Percentiles rank a stretch among this genome's conserved stretches.
Evolutionary conservation across 2,888 invertebrate species (phyloP).

Genomic region (Noctua janthe): DNA sequence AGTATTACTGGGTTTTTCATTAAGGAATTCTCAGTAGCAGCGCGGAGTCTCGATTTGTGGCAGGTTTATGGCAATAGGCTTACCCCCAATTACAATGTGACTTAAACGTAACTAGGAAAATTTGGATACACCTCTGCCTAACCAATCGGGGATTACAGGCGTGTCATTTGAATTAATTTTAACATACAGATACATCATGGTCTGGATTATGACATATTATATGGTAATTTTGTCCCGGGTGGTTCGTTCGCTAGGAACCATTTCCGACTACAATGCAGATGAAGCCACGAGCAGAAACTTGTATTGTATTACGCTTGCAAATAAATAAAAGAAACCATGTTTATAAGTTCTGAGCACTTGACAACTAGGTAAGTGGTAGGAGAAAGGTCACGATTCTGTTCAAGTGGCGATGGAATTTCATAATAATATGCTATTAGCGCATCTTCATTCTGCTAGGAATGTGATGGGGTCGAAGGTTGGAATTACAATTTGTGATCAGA

Average conservation of each 20-base stretch:
- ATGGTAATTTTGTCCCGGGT: not conserved
- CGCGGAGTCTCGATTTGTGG: not conserved
- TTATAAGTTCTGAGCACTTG: constrained; percentile 2
- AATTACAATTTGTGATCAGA: constrained; percentile 39
- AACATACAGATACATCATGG: not conserved
- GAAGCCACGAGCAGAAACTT: not conserved
- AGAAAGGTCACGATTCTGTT: constrained; percentile 46
- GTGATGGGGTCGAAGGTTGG: constrained; percentile 40
- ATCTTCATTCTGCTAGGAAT: constrained; percentile 22
- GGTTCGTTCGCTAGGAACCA: not conserved
- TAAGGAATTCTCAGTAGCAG: not conserved
- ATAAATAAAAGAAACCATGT: constrained; percentile 2
- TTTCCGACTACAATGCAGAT: not conserved
- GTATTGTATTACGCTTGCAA: not conserved
- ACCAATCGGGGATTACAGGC: not conserved
- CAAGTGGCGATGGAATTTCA: constrained; percentile 38
- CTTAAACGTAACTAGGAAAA: not conserved
- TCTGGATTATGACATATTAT: not conserved
- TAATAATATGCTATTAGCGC: constrained; percentile 41
- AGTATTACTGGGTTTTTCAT: not conserved
- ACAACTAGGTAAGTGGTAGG: constrained; percentile 10
- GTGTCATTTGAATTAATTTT: not conserved
- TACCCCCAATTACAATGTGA: not conserved
- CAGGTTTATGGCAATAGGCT: not conserved
- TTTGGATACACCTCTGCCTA: not conserved